Percentiles rank a stretch among this genome's conserved stretches.
phyloP scores from a whole-genome alignment of 2,113 vertebrate genomes.

The Tonatia bakeri region DNA sequence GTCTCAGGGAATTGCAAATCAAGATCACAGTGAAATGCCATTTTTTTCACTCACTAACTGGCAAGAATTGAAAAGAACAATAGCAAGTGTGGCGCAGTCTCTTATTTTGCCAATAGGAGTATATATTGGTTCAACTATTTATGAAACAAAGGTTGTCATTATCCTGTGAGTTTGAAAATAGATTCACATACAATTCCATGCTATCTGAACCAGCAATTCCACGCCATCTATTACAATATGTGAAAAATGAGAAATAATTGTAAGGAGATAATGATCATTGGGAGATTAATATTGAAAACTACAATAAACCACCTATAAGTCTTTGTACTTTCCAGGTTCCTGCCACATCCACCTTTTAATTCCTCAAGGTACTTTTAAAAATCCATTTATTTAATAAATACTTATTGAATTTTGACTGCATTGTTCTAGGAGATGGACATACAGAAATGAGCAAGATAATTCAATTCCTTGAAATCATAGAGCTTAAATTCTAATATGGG shows the following conservation, averaged over 20 bases:
- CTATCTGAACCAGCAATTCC: not conserved
- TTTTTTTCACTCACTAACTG: not conserved
- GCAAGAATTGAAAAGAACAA: not conserved
- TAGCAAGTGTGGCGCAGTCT: not conserved
- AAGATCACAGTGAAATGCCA: not conserved
- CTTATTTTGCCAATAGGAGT: not conserved
- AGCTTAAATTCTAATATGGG: not conserved
- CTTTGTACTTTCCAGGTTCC: not conserved
- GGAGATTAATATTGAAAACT: not conserved
- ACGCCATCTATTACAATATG: not conserved
- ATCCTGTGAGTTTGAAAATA: not conserved
- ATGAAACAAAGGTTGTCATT: not conserved
- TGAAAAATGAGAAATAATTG: not conserved
- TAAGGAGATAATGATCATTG: not conserved
- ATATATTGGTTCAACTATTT: not conserved
- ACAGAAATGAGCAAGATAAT: not conserved
- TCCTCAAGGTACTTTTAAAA: not conserved
- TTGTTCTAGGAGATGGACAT: not conserved
- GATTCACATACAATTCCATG: not conserved
- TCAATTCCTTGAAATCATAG: not conserved
- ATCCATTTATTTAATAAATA: not conserved
- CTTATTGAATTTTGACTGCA: not conserved
- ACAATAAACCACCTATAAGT: not conserved
- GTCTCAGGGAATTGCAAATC: not conserved
- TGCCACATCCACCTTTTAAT: not conserved